Evolutionary conservation across 2,797 vertebrate species (phyloP).

Genomic region (Buphagus erythrorhynchus): DNA sequence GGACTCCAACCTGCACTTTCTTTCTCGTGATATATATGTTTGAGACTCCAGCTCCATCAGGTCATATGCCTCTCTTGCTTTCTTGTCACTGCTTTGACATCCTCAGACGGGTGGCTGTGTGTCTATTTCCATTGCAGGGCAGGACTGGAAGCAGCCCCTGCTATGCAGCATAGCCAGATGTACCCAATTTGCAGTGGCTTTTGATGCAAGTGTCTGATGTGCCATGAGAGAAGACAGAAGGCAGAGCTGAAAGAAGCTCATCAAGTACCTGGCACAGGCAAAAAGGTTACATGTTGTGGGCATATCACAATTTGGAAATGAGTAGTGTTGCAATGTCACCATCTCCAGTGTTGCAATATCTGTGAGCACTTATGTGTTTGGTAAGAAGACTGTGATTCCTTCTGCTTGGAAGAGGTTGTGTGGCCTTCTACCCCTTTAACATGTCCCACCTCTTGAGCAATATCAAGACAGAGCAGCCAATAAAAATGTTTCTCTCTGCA

Average conservation of each 20-base stretch:
- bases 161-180: accelerated
- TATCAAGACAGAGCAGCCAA: neutral
- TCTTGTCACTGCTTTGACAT: neutral
- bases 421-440: neutral
- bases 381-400: neutral
- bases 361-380: neutral
- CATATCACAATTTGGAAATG: neutral
- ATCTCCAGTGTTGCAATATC: neutral
- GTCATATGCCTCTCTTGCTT: neutral
- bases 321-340: neutral
- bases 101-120: accelerated
- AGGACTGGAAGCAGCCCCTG: neutral
- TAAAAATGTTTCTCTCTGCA: neutral
- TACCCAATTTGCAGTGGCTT: neutral
- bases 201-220: accelerated
- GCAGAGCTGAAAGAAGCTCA: neutral
- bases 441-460: neutral
- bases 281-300: neutral
- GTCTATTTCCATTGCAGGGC: neutral
- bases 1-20: neutral
- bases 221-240: accelerated
- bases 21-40: accelerated
- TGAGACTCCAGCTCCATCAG: neutral
- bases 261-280: neutral
- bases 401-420: neutral